A percentile compares a stretch with the other conserved stretches of the same genome.
Evolutionary conservation across 2,888 invertebrate genomes (phyloP).

Genomic region (Coleophora flavipennella): DNA sequence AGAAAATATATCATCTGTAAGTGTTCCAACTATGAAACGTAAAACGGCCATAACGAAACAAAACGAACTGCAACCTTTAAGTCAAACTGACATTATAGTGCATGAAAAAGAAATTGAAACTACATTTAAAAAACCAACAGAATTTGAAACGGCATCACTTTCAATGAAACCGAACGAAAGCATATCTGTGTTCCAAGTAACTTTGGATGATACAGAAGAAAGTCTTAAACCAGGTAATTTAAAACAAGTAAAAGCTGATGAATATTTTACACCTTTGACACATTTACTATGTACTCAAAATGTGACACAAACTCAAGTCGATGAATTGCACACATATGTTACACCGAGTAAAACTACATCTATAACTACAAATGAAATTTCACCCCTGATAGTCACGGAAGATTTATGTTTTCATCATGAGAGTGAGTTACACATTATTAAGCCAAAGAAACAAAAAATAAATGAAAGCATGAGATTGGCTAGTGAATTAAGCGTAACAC

Average conservation of each 20-base stretch:
- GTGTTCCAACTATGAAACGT: slow-evolving; percentile 16
- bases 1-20: slow-evolving; percentile 32
- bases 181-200: slow-evolving; percentile 45
- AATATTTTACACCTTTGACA: slow-evolving; percentile 39
- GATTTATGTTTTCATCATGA: slow-evolving; percentile 49
- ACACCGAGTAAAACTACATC: slow-evolving; percentile 32
- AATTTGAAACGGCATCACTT: slow-evolving; percentile 32
- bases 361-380: slow-evolving; percentile 37
- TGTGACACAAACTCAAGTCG: slow-evolving; percentile 33
- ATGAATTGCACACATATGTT: slow-evolving; percentile 32
- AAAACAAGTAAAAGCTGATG: slow-evolving; percentile 37
- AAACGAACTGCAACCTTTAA: slow-evolving; percentile 33
- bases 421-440: slow-evolving; percentile 35
- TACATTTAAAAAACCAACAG: slow-evolving; percentile 21
- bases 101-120: slow-evolving; percentile 41
- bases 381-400: slow-evolving; percentile 50
- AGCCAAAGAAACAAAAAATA: slow-evolving; percentile 37
- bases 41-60: slow-evolving; percentile 24
- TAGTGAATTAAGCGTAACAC: slow-evolving; percentile 41
- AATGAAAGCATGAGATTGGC: slow-evolving; percentile 36
- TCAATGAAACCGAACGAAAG: slow-evolving; percentile 37
- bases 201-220: slow-evolving; percentile 39
- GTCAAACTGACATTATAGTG: slow-evolving; percentile 33
- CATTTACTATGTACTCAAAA: slow-evolving; percentile 53
- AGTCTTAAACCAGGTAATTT: slow-evolving; percentile 25